Base-by-base conservation (phyloP, 2,797 vertebrate species). In the Paramormyrops hopkinsi region DNA sequence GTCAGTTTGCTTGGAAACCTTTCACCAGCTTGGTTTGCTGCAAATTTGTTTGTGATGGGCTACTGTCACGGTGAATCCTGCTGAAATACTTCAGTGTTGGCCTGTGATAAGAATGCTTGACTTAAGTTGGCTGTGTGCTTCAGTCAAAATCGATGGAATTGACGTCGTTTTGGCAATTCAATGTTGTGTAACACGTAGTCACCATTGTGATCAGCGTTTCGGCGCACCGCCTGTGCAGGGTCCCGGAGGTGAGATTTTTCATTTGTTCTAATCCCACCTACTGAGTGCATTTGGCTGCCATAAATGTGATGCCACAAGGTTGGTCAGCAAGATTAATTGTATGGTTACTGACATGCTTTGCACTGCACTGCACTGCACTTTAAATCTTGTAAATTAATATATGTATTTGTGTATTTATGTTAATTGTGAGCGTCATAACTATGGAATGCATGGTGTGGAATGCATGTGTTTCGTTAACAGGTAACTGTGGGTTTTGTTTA, bases 1-100 rank as follows among this genome's bases (percentile, higher is more conserved):
- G 79, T 88, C 53, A 89, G 69, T 46, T 89, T 87, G 62, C 88
- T 88, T 87, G 88, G 54, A 86, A 89, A 50, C 73, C 22, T 62
- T 73, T 73, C 54, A 14, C 59, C 56, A 37, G 54, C 41, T 73
- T 48, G 83, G 25, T 53, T 86, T 89, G 9, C 48, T 25, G 25
- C 37, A 54, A 56, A 59, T 33, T 89, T 53, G 25, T 29, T 84
- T 33, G 46, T 50, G 59, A 89, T 44, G 59, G 25, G 9, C 56
- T 29, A 51, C n/a, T 54, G 59, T 51, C 53, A 62, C 33, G 51
- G 76, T 25, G 37, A 76, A 79, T 33, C 65, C 82, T 46, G 79
- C 54, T 76, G 88, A 65, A 37, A 5, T n/a, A 17, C 51, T 54
- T 65, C 25, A 54, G 76, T 85, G 44, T n/a, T 37, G 44, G 11